A percentile compares a stretch with the other conserved stretches of the same genome.
These are phyloP conservation scores for Seira ritae DNA, from an alignment of 2,888 invertebrate genomes.

Conservation along the genomic window DNA sequence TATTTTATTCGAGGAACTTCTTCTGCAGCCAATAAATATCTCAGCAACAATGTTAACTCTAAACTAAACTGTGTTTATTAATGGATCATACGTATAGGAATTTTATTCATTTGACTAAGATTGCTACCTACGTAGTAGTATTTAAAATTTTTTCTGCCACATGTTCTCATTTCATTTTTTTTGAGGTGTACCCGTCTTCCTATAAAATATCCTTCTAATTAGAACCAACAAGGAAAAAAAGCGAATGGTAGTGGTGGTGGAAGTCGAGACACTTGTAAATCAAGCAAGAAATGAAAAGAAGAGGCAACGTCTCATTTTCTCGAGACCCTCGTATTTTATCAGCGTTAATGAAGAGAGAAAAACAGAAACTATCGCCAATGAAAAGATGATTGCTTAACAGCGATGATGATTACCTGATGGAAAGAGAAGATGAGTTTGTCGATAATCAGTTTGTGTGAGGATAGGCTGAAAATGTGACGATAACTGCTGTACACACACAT, in stretches of 20 bases:
- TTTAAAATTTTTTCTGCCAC: background rate
- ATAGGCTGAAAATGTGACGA: background rate
- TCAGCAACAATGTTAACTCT: no score
- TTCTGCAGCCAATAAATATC: no score
- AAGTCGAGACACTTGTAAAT: background rate
- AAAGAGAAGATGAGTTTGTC: background rate
- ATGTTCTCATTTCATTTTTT: background rate
- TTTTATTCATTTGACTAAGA: no score
- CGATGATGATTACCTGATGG: background rate
- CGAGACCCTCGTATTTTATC: background rate
- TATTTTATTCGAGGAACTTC: no score
- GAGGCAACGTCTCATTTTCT: background rate
- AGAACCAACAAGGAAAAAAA: background rate
- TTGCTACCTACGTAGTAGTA: no score
- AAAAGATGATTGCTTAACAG: background rate
- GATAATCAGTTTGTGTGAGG: background rate
- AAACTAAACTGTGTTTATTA: no score
- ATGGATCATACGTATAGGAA: no score
- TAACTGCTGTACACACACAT: background rate
- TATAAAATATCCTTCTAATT: background rate
- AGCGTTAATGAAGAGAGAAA: background rate
- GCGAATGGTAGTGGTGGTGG: background rate
- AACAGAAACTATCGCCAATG: background rate
- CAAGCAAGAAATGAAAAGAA: background rate
- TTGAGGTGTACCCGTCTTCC: background rate